Evolutionary conservation across 2,797 vertebrate genomes (phyloP), one percentile per base, ranked within the genome.

Genomic region (Myotis planiceps): DNA sequence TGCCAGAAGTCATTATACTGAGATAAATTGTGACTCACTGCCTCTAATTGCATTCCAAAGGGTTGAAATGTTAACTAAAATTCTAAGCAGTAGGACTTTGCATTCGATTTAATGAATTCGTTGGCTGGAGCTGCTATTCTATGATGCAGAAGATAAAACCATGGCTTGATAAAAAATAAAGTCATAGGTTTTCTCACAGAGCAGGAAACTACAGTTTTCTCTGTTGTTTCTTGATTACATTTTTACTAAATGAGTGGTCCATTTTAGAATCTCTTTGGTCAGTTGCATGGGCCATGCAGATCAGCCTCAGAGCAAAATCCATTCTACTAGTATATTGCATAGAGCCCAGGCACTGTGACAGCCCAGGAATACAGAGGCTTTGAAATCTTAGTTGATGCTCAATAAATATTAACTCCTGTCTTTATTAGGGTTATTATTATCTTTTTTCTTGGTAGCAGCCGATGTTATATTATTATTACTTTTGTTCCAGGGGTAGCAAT

Each of bases 11-110:
- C 78, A 95, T 97, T 98, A 97, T 97, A 96, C 95, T 97, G 97
- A 98, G 98, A 98, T 98, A 98, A 98, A 93, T 92, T 98, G 80
- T 96, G 97, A 97, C 94, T 98, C 71, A 81, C 95, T 96, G 92
- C 55, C 86, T 96, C 96, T 97, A 98, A 96, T 95, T 80, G 79
- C 97, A 97, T 98, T 98, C 98, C 97, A 87, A 96, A 47, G 96
- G 87, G 89, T 97, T 97, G 96, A 97, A 97, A 96, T 58, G 95
- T 98, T 95, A 95, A 94, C 97, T 97, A 96, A 97, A 90, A 88
- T 97, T 97, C 78, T 96, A 58, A 96, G 86, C 95, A 95, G 81
- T 95, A 97, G 88, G 87, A 86, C 88, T 91, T 74, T 97, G 94
- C 90, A 75, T 95, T 97, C 39, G 95, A 69, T 75, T 78, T 86